Percentiles rank a stretch among this genome's conserved stretches.
These are phyloP conservation scores for Hesperophylax magnus DNA, from an alignment of 1,140 invertebrate genomes.

Conservation along the genomic window DNA sequence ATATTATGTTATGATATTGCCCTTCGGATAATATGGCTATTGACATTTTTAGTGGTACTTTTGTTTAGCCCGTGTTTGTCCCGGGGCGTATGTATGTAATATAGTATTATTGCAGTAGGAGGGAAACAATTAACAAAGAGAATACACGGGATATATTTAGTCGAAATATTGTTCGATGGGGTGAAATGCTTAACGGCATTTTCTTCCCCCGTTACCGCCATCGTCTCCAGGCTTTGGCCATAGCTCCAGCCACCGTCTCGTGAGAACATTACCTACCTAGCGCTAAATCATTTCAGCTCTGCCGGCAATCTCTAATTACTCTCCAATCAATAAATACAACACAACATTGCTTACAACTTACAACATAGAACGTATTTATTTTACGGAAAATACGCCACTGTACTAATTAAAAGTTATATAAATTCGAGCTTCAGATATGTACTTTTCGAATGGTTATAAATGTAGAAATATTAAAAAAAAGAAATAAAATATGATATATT, in stretches of 20 bases:
- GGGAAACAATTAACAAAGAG: conserved; percentile 56
- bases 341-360: no score
- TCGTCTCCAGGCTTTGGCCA: not conserved
- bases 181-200: conserved; percentile 39
- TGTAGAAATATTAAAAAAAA: no score
- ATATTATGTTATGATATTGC: conserved; percentile 54
- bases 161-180: conserved; percentile 44
- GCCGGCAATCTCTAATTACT: no score
- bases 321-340: not conserved
- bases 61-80: conserved; percentile 47
- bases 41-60: conserved; percentile 57
- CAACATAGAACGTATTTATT: no score
- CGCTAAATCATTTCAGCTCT: no score
- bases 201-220: not conserved
- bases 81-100: conserved; percentile 52
- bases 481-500: no score
- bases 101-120: conserved; percentile 53
- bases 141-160: conserved; percentile 49
- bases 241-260: not conserved
- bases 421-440: no score
- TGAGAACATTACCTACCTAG: not conserved
- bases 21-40: conserved; percentile 42
- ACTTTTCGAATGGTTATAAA: no score
- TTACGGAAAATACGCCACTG: no score
- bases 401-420: no score